Evolutionary conservation across 1,140 invertebrate genomes (phyloP), one percentile per base, ranked within the genome.

Genomic region (Popillia japonica): DNA sequence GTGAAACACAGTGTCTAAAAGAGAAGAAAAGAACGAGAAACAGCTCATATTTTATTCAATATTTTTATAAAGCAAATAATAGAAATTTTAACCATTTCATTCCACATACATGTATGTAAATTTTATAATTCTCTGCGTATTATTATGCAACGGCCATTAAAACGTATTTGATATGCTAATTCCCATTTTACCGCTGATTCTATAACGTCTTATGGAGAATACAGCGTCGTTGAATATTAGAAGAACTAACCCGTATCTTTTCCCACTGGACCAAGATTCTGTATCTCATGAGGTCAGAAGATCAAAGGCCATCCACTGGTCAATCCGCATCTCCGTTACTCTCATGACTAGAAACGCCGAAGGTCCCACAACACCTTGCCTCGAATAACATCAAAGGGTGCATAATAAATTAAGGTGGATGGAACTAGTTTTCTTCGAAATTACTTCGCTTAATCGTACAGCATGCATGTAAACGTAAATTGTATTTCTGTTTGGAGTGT

Each of bases 281-380:
- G 72, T 74, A 74, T 74, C 72, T 74, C 72, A 74, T 74, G 72
- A 44, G 72, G 72, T 74, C n/a, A 74, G n/a, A 74, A 74, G 72
- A 74, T 74, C 72, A 74, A 40, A 74, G 72, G 72, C 41, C 72
- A 20, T 40, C 23, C 34, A 27, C 17, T 42, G 72, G 27, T 74
- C 72, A 74, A 20, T 20, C 9, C 72, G 20, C 20, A 68, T 68
- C 22, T 68, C 20, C 22, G 61, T 27, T 68, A 34, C 61, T 68
- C 61, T 68, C 61, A 68, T 27, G 72, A 41, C 34, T 74, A 41
- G 8, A 20, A 68, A 17, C 17, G 34, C 20, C 3, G 64, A 14
- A 40, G 14, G 41, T 74, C 72, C 72, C 72, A 20, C 14, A 74
- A 40, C 72, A 74, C 72, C 72, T 74, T 74, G 72, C 72, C 10